phyloP scores from a whole-genome alignment of 2,888 invertebrate species.

The Epistrophe grossulariae region DNA sequence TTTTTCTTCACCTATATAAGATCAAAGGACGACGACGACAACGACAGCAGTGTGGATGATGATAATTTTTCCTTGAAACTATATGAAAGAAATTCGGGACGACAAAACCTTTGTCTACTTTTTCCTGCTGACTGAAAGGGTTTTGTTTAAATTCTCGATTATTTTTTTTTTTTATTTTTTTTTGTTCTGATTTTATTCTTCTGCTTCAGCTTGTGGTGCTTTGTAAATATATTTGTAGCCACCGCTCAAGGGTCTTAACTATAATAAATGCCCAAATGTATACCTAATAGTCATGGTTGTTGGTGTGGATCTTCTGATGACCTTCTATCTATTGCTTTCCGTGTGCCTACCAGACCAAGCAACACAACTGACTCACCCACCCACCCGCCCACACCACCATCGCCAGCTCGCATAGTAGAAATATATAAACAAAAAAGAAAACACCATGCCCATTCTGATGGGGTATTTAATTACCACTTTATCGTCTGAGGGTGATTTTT shows the following conservation, averaged over 20 bases:
- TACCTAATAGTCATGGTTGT: conserved; percentile 12
- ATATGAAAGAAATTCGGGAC: conserved; percentile 62
- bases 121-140: conserved; percentile 31
- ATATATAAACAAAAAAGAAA: conserved; percentile 55
- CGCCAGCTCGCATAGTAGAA: neutral
- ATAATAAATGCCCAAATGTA: conserved; percentile 40
- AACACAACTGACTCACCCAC: too few species aligned
- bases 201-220: conserved; percentile 20
- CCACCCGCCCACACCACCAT: neutral
- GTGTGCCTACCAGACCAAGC: neutral
- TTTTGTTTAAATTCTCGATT: conserved; percentile 34
- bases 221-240: conserved; percentile 17
- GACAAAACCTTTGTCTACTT: conserved; percentile 47
- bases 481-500: conserved; percentile 65
- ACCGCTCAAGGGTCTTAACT: conserved; percentile 19
- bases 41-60: conserved; percentile 18
- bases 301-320: conserved; percentile 30
- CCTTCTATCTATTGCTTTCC: conserved; percentile 2
- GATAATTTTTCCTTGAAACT: conserved; percentile 56
- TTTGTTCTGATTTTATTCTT: conserved; percentile 13
- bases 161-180: neutral
- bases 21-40: conserved; percentile 43
- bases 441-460: conserved; percentile 57
- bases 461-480: conserved; percentile 73
- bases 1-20: conserved; percentile 29